Evolutionary conservation across 2,113 vertebrate genomes (phyloP), one percentile per base, ranked within the genome.

Genomic region (Chamaea fasciata): DNA sequence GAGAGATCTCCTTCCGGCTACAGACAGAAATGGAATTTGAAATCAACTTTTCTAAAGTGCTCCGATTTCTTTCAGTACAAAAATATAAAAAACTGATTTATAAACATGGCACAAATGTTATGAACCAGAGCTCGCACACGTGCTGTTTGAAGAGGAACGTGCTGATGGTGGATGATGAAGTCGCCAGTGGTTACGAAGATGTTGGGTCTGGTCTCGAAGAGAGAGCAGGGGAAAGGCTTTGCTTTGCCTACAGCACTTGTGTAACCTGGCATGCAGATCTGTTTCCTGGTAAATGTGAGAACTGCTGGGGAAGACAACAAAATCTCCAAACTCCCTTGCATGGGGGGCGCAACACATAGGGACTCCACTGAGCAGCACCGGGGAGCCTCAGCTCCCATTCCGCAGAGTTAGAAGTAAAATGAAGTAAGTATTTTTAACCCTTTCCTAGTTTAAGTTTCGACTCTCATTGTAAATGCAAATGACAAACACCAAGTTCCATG

Each of bases 31-130:
- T 5, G 68, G 89, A 64, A 79, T 30, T 60, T 8, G 73, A 92
- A 90, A 86, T 37, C 63, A 53, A 59, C 78, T 94, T 96, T 75
- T 69, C 91, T 98, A 97, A 98, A 97, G 97, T 98, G 98, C 97
- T 97, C 94, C 21, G 4, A 74, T 82, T 94, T 18, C 42, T 85
- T 89, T 95, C 87, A 70, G 95, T 94, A 97, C 83, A 94, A 96
- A 98, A 97, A 86, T 89, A 96, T 53, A 92, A 89, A 96, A 97
- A 93, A 89, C 89, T 50, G 91, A 90, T 62, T 83, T 84, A 92
- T 64, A 94, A 97, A 95, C 83, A 83, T 94, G 97, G 97, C 96
- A 96, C 94, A 59, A 95, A 42, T 9, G 79, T 81, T 39, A 57
- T 4, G 37, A 92, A 77, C 55, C 91, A 65, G 91, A 89, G 91